These are phyloP conservation scores for Chaetura pelagica DNA, from an alignment of 2,113 vertebrate species.

Conservation along the genomic window DNA sequence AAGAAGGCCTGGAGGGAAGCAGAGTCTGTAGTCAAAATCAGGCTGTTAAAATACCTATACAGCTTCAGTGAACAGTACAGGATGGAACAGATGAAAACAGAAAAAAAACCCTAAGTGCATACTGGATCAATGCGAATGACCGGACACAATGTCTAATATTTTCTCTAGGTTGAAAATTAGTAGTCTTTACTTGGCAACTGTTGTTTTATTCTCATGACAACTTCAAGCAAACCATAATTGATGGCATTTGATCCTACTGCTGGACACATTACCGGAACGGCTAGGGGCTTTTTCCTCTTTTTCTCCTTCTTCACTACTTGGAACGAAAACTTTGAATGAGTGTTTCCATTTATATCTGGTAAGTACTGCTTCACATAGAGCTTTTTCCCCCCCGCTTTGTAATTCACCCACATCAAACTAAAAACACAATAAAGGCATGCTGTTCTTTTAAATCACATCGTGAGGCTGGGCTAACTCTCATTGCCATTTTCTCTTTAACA, in stretches of 20 bases:
- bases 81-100: background rate
- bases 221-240: conserved; percentile 4
- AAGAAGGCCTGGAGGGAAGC: background rate
- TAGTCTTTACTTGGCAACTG: background rate
- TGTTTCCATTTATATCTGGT: conserved; percentile 58
- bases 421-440: conserved; percentile 59
- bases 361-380: conserved; percentile 57
- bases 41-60: conserved; percentile 9
- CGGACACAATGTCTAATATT: background rate
- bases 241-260: background rate
- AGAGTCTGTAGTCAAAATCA: background rate
- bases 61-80: background rate
- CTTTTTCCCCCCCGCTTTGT: background rate
- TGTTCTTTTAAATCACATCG: conserved; percentile 64
- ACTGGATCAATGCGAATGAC: background rate
- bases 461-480: conserved; percentile 23
- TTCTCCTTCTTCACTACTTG: background rate
- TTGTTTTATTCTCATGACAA: conserved; percentile 18
- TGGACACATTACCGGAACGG: background rate
- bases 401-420: conserved; percentile 61
- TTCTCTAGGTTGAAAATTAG: conserved; percentile 17
- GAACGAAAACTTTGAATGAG: conserved; percentile 42
- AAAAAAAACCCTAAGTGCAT: background rate
- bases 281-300: background rate
- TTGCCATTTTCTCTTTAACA: conserved; percentile 69